Evolutionary conservation across 2,797 vertebrate genomes (phyloP).

Genomic region (Dryobates pubescens): DNA sequence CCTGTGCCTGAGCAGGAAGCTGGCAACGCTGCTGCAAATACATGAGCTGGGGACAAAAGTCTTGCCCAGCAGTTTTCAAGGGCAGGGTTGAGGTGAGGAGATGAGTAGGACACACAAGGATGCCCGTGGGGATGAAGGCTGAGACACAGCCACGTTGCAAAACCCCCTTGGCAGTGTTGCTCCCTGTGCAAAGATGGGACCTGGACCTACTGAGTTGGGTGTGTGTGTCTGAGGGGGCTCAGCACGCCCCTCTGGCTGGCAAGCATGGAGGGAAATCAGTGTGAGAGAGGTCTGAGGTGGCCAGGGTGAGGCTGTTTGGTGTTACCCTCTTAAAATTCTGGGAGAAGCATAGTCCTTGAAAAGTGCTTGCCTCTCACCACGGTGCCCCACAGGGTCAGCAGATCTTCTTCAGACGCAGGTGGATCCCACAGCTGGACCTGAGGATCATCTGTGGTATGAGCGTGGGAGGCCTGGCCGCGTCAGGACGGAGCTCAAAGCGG

Average conservation of each 20-base stretch:
- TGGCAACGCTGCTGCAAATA: neutral
- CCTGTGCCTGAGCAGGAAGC: rapidly evolving
- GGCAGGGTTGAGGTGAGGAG: neutral
- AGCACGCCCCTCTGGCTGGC: rapidly evolving
- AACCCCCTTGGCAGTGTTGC: neutral
- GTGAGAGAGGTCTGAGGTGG: neutral
- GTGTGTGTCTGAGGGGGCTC: neutral
- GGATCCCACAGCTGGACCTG: conserved; percentile 83
- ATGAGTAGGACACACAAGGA: neutral
- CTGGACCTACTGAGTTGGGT: neutral
- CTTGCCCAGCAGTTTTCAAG: rapidly evolving
- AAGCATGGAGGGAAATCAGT: rapidly evolving
- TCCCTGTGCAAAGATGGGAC: neutral
- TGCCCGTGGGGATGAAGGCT: rapidly evolving
- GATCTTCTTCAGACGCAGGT: conserved; percentile 79
- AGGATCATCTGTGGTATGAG: conserved; percentile 76
- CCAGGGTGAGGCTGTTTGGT: neutral
- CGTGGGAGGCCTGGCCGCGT: conserved; percentile 73
- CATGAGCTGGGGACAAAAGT: neutral
- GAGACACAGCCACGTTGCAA: neutral
- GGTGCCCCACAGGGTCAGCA: neutral
- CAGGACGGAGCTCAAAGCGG: conserved; percentile 80
- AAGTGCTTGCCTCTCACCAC: rapidly evolving
- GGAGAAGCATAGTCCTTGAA: neutral
- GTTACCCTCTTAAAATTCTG: neutral